Percentiles rank a stretch among this genome's conserved stretches.
These are phyloP conservation scores for Phoenicopterus ruber DNA, from an alignment of 2,113 vertebrate genomes.

Conservation along the genomic window DNA sequence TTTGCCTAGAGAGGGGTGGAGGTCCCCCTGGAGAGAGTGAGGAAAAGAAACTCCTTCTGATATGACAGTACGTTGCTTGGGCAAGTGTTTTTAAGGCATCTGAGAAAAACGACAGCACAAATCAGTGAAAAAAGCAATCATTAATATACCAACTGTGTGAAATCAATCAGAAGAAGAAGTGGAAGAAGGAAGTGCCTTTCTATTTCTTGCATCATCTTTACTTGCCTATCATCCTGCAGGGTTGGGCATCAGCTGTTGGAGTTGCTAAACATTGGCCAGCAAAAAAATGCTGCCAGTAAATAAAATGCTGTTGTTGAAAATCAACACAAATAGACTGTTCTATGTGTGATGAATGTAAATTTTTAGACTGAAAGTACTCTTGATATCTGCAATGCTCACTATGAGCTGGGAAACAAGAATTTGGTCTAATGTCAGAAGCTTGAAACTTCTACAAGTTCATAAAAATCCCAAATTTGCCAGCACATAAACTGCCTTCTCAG, in stretches of 20 bases:
- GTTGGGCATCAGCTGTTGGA: background rate
- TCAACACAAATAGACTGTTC: background rate
- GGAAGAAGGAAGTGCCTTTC: background rate
- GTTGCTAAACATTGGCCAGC: background rate
- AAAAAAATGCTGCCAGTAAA: background rate
- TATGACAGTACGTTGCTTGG: background rate
- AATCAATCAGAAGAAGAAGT: background rate
- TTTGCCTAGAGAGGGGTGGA: background rate
- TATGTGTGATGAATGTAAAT: background rate
- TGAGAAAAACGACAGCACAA: background rate
- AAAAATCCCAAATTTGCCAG: background rate
- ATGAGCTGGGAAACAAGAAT: background rate
- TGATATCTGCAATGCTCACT: background rate
- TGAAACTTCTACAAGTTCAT: background rate
- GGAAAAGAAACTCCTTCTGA: background rate
- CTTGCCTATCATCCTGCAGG: background rate
- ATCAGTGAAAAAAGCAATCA: background rate
- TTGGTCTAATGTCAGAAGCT: background rate
- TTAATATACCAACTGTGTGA: background rate
- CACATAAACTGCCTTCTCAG: background rate
- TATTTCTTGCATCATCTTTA: background rate
- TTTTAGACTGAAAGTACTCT: background rate
- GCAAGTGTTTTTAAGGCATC: background rate
- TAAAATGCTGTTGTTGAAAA: background rate
- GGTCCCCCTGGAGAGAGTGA: background rate